phyloP scores from a whole-genome alignment of 2,797 vertebrate species.

The Sus cebifrons region DNA sequence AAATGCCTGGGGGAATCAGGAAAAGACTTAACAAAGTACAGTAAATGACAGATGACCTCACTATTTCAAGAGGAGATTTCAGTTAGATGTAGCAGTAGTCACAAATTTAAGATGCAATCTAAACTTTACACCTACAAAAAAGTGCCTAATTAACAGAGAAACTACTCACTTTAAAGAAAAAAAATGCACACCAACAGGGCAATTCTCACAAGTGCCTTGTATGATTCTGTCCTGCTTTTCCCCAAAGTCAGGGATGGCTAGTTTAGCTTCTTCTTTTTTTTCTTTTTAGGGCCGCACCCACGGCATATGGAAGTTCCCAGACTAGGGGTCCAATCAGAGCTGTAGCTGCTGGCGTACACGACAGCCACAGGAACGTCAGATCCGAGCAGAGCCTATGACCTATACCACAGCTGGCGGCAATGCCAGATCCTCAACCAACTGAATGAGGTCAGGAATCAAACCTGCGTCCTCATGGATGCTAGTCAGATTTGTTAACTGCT shows the following conservation, averaged over 20 bases:
- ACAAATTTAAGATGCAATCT: neutral
- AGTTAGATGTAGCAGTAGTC: neutral
- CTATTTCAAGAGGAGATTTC: neutral
- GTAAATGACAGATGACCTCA: neutral
- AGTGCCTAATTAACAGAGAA: neutral
- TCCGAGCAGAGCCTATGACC: too few relatives aligned
- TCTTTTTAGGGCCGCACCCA: too few relatives aligned
- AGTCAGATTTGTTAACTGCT: too few relatives aligned
- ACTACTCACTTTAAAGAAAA: neutral
- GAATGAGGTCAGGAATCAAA: too few relatives aligned
- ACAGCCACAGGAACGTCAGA: too few relatives aligned
- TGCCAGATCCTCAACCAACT: too few relatives aligned
- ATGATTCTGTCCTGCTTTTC: constrained; percentile 2
- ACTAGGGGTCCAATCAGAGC: too few relatives aligned
- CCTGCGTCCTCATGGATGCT: too few relatives aligned
- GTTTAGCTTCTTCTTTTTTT: neutral
- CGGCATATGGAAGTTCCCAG: too few relatives aligned
- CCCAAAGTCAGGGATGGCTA: neutral
- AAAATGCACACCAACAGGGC: neutral
- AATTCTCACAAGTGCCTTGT: neutral
- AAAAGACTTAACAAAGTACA: constrained; percentile 11
- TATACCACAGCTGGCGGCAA: too few relatives aligned
- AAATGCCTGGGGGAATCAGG: constrained; percentile 33
- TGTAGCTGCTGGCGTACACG: too few relatives aligned
- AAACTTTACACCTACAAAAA: constrained; percentile 12